phyloP scores from a whole-genome alignment of 2,888 invertebrate species.

The Synergus umbraculus region DNA sequence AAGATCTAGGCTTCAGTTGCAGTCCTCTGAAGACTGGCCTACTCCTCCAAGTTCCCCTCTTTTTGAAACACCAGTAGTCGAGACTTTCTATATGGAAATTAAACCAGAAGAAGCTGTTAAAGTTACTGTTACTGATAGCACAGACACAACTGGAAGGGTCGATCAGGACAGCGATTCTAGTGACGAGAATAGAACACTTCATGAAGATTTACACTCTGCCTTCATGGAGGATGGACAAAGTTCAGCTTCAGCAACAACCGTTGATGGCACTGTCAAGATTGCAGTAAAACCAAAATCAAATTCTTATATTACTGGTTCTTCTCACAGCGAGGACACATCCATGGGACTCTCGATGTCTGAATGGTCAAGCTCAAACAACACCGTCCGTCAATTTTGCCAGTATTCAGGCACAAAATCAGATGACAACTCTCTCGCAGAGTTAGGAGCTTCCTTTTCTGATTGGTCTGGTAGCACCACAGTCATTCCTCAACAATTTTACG shows the following conservation, averaged over 20 bases:
- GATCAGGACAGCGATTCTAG: conserved; percentile 81
- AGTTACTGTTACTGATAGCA: conserved; percentile 86
- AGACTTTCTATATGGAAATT: conserved; percentile 88
- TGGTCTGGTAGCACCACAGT: conserved; percentile 90
- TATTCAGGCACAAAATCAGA: conserved; percentile 88
- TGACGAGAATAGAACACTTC: conserved; percentile 84
- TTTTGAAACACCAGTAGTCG: conserved; percentile 85
- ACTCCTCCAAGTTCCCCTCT: conserved; percentile 87
- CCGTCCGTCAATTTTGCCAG: conserved; percentile 84
- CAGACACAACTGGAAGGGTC: conserved; percentile 79
- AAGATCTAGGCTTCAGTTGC: conserved; percentile 72
- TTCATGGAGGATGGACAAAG: conserved; percentile 74
- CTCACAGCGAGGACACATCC: conserved; percentile 92
- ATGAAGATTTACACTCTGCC: conserved; percentile 79
- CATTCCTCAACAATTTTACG: conserved; percentile 80
- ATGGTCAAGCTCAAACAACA: conserved; percentile 93
- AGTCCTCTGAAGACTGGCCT: conserved; percentile 89
- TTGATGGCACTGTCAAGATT: conserved; percentile 90
- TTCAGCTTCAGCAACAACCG: conserved; percentile 82
- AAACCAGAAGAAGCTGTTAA: conserved; percentile 88
- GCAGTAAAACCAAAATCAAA: conserved; percentile 89
- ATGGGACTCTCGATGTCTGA: conserved; percentile 91
- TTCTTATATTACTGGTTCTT: conserved; percentile 83
- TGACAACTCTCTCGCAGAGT: conserved; percentile 86
- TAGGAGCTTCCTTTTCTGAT: conserved; percentile 89